Evolutionary conservation across 2,888 invertebrate genomes (phyloP).

Genomic region (Torymus aiolomorphi): DNA sequence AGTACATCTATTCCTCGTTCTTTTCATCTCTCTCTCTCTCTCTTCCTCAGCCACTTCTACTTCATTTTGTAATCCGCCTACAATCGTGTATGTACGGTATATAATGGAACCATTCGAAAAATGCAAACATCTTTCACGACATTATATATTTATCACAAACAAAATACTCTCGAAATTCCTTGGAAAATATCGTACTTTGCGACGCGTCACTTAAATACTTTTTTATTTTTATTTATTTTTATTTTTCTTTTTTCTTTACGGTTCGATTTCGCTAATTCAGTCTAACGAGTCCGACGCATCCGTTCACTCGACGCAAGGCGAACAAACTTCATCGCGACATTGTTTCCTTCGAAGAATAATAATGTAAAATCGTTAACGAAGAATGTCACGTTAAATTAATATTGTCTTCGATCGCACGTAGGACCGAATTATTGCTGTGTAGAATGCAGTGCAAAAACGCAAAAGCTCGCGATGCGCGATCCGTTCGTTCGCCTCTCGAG

Average conservation of each 20-base stretch:
- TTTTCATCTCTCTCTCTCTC: neutral
- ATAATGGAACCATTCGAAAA: slow-evolving; percentile 56
- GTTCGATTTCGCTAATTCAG: slow-evolving; percentile 55
- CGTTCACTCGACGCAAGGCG: slow-evolving; percentile 23
- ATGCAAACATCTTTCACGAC: slow-evolving; percentile 48
- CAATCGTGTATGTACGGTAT: slow-evolving; percentile 15
- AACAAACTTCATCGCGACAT: slow-evolving; percentile 2
- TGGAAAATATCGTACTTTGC: slow-evolving; percentile 55
- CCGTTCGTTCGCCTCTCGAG: slow-evolving; percentile 37
- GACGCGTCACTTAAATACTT: slow-evolving; percentile 50
- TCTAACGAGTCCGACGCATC: slow-evolving; percentile 51
- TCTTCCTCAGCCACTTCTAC: slow-evolving; percentile 9
- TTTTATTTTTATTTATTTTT: slow-evolving; percentile 15
- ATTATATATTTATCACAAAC: slow-evolving; percentile 56
- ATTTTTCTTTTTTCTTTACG: slow-evolving; percentile 7
- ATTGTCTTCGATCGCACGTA: neutral
- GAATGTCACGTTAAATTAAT: too few species aligned
- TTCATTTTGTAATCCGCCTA: slow-evolving; percentile 54
- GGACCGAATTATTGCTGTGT: slow-evolving; percentile 22
- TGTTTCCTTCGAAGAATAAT: neutral
- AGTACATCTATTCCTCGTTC: slow-evolving; percentile 12
- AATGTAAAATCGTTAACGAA: neutral
- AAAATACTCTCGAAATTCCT: slow-evolving; percentile 57
- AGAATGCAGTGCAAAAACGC: neutral
- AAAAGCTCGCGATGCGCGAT: neutral